Evolutionary conservation across 2,113 vertebrate species (phyloP).

Genomic region (Rafetus swinhoei): DNA sequence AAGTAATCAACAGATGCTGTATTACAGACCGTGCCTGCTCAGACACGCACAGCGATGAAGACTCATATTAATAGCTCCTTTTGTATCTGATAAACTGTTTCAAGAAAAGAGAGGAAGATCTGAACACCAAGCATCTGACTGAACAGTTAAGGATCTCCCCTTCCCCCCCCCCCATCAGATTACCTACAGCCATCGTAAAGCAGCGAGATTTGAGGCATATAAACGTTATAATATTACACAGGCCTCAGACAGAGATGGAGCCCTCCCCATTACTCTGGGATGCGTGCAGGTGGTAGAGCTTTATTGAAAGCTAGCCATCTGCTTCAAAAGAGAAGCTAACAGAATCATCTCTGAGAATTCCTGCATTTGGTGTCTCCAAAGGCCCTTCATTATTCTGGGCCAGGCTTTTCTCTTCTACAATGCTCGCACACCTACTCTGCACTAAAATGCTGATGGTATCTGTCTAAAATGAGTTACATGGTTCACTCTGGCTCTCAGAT

Average conservation of each 20-base stretch:
- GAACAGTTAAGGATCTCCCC: slow-evolving; percentile 26
- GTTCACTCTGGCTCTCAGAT: slow-evolving; percentile 7
- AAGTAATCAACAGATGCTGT: neutral
- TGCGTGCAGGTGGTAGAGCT: neutral
- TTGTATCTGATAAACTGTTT: neutral
- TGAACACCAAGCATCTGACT: neutral
- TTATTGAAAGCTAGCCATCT: neutral
- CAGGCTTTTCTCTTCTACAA: slow-evolving; percentile 24
- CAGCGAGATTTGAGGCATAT: neutral
- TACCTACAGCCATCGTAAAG: neutral
- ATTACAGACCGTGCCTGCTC: neutral
- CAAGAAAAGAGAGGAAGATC: neutral
- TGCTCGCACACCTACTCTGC: neutral
- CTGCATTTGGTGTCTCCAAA: neutral
- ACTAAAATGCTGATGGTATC: slow-evolving; percentile 38
- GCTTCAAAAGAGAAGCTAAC: neutral
- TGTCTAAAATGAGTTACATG: neutral
- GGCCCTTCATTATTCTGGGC: slow-evolving; percentile 31
- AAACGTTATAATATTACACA: neutral
- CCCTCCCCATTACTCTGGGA: neutral
- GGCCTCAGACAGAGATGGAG: neutral
- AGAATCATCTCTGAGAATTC: slow-evolving; percentile 1
- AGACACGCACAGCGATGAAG: neutral
- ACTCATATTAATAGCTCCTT: neutral
- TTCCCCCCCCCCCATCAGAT: neutral